Conservation (phyloP, 2,113 vertebrate species). For the Rhizomys pruinosus region DNA sequence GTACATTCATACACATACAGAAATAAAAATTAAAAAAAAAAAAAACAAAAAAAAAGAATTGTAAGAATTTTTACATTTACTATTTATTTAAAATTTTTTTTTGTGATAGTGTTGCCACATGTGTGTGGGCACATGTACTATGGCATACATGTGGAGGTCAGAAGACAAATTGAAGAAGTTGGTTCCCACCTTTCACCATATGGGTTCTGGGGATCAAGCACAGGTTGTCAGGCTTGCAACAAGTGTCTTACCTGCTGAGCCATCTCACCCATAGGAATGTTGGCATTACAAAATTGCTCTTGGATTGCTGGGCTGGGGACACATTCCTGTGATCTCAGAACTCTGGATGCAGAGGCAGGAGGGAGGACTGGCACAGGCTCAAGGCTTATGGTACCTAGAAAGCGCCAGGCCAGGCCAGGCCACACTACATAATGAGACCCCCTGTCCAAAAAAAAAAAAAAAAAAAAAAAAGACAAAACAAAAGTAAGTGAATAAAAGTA, state of each 20-base stretch:
- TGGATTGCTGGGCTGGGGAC: too few relatives aligned
- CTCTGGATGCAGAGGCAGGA: not conserved
- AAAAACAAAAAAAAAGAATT: too few relatives aligned
- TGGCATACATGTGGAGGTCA: not conserved
- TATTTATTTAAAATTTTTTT: too few relatives aligned
- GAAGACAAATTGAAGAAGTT: not conserved
- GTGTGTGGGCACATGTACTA: not conserved
- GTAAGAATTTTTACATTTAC: too few relatives aligned
- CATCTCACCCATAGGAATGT: not conserved
- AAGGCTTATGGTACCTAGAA: not conserved
- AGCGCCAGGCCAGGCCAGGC: not conserved
- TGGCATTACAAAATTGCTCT: not conserved
- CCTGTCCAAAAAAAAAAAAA: not conserved
- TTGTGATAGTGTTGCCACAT: too few relatives aligned
- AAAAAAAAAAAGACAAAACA: too few relatives aligned
- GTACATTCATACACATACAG: too few relatives aligned
- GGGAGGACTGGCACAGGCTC: not conserved
- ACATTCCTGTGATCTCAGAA: not conserved
- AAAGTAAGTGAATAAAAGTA: not conserved
- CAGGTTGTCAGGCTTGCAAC: not conserved
- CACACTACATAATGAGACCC: not conserved
- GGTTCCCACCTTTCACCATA: not conserved
- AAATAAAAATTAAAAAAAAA: too few relatives aligned
- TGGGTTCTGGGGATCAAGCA: not conserved
- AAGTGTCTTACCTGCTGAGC: not conserved